Conservation (phyloP, 2,113 vertebrate genomes). For the Climacteris rufus region DNA sequence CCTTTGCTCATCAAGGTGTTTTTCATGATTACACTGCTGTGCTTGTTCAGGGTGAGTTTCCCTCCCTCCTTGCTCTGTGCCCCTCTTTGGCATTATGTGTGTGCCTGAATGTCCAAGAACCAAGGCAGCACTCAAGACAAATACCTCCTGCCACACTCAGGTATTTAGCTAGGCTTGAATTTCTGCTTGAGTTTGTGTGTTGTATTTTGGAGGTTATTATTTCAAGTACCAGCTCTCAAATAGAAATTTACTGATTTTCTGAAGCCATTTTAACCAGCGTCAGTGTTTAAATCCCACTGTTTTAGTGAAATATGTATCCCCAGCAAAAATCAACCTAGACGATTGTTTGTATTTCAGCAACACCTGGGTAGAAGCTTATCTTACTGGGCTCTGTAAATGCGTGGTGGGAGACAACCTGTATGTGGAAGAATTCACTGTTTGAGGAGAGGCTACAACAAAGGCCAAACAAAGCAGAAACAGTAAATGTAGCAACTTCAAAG, state of each 20-base stretch:
- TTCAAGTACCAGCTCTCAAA: background rate
- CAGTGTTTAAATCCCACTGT: background rate
- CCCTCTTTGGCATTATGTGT: fast-evolving
- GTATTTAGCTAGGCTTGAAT: background rate
- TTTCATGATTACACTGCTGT: background rate
- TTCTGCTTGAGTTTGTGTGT: background rate
- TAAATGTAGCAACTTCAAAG: background rate
- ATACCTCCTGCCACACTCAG: background rate
- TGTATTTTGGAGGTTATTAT: background rate
- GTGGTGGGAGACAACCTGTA: background rate
- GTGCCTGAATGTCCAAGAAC: background rate
- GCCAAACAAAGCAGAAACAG: background rate
- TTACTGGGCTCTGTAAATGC: background rate
- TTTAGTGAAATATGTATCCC: background rate
- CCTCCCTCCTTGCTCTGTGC: background rate
- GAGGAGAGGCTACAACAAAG: background rate
- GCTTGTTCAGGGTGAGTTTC: background rate
- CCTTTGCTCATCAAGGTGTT: background rate
- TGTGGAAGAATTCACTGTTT: background rate
- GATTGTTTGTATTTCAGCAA: background rate
- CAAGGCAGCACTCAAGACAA: background rate
- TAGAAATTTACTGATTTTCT: background rate
- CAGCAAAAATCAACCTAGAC: background rate
- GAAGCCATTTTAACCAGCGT: background rate
- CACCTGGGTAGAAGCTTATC: background rate